Conservation (phyloP, 2,888 invertebrate genomes). For the Troilus luridus region DNA sequence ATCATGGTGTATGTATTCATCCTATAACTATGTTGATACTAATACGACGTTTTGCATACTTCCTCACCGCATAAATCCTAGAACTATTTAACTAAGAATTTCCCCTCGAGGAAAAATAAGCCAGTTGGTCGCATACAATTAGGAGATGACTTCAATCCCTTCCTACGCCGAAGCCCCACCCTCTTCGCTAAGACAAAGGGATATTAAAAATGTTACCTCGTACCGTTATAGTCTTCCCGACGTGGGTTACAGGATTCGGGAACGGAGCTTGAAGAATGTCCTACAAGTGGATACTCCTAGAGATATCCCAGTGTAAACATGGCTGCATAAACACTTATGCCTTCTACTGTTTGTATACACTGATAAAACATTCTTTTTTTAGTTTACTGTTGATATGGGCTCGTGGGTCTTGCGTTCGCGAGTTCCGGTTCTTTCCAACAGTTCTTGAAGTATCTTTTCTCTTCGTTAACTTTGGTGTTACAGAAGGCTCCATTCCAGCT, state of each 20-base stretch:
- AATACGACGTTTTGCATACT: neutral
- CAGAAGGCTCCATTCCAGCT: too few species aligned
- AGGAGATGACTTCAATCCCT: constrained; percentile 31
- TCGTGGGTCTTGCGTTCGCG: neutral
- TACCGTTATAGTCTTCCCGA: constrained; percentile 4
- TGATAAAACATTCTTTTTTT: constrained; percentile 20
- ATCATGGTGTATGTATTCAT: too few species aligned
- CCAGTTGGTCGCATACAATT: neutral
- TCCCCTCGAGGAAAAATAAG: neutral
- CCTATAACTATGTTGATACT: neutral
- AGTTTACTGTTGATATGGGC: neutral
- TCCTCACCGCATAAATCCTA: neutral
- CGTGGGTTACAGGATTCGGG: constrained; percentile 6
- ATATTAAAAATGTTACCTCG: constrained; percentile 9
- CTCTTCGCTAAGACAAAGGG: constrained; percentile 28
- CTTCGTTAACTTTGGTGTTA: neutral
- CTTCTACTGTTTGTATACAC: neutral
- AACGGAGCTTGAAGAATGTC: constrained; percentile 6
- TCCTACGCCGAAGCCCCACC: neutral
- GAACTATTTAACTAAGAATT: neutral
- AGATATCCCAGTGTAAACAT: constrained; percentile 30
- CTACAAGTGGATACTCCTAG: neutral
- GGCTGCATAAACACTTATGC: neutral
- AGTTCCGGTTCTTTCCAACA: neutral
- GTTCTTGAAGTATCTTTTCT: neutral